Evolutionary conservation across 2,888 invertebrate genomes (phyloP).

Genomic region (Rosalia funebris): DNA sequence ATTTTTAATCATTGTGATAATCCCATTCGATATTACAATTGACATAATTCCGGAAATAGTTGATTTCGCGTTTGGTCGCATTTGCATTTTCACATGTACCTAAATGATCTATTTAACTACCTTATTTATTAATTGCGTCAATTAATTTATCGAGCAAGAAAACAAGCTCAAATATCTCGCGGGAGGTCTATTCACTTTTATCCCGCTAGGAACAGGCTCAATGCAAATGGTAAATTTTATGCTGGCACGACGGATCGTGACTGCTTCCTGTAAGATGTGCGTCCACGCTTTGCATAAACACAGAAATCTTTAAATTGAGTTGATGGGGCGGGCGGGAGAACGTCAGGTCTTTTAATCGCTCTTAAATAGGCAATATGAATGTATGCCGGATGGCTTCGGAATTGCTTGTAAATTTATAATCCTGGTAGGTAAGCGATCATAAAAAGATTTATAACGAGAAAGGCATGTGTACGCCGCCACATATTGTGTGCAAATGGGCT

Average conservation of each 20-base stretch:
- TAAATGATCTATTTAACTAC: no score
- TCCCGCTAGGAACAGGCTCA: slow-evolving; percentile 8
- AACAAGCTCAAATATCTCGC: slow-evolving; percentile 7
- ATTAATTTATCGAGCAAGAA: slow-evolving; percentile 12
- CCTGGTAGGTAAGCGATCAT: not conserved
- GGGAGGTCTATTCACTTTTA: slow-evolving; percentile 25
- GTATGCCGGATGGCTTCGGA: slow-evolving; percentile 5
- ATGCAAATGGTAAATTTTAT: slow-evolving; percentile 29
- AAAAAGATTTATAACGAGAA: not conserved
- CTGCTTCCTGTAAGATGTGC: slow-evolving; percentile 32
- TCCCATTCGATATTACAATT: no score
- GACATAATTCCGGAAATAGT: no score
- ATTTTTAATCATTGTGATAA: no score
- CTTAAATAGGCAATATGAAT: slow-evolving; percentile 13
- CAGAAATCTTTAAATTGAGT: slow-evolving; percentile 29
- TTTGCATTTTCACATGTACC: no score
- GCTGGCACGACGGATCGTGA: slow-evolving; percentile 30
- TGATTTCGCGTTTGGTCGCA: no score
- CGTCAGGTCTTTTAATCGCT: slow-evolving; percentile 16
- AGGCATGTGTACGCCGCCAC: no score
- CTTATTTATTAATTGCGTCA: slow-evolving; percentile 11
- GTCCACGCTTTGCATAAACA: slow-evolving; percentile 31
- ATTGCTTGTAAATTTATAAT: not conserved
- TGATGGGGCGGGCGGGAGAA: not conserved
- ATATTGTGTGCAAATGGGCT: not conserved